Evolutionary conservation across 2,888 invertebrate genomes (phyloP).

Genomic region (Tolmerus cingulatus): DNA sequence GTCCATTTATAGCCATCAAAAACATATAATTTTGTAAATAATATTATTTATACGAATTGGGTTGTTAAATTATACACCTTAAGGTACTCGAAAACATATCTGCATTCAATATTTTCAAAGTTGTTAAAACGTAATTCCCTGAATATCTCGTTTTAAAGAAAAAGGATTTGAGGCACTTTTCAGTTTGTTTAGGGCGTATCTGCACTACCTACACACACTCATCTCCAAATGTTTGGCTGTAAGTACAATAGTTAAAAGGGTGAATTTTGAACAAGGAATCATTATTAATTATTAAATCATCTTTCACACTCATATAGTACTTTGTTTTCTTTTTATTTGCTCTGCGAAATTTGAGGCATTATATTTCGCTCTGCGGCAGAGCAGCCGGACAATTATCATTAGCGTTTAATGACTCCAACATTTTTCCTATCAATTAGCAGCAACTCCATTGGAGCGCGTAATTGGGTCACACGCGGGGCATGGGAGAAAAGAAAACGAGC

Average conservation of each 20-base stretch:
- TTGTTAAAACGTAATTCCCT: too few relatives aligned
- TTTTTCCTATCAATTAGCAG: neutral
- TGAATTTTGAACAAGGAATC: neutral
- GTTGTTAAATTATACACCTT: too few relatives aligned
- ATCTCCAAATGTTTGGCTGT: neutral
- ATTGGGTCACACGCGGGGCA: slow-evolving; percentile 13
- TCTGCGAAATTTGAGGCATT: neutral
- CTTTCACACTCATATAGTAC: neutral
- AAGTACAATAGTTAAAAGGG: neutral
- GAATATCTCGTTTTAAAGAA: too few relatives aligned
- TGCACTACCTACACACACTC: too few relatives aligned
- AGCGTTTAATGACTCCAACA: neutral
- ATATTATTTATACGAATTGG: too few relatives aligned
- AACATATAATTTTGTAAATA: too few relatives aligned
- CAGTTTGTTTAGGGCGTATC: too few relatives aligned
- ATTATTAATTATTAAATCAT: neutral
- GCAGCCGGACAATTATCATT: neutral
- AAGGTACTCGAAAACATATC: too few relatives aligned
- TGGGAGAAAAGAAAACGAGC: neutral
- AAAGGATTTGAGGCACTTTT: too few relatives aligned
- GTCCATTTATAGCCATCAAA: too few relatives aligned
- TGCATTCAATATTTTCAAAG: too few relatives aligned
- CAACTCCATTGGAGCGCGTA: slow-evolving; percentile 2
- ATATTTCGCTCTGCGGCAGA: neutral
- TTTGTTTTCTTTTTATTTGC: neutral